Percentiles rank a stretch among this genome's conserved stretches.
These are phyloP conservation scores for Balearica regulorum DNA, from an alignment of 2,797 vertebrate genomes.

Conservation along the genomic window DNA sequence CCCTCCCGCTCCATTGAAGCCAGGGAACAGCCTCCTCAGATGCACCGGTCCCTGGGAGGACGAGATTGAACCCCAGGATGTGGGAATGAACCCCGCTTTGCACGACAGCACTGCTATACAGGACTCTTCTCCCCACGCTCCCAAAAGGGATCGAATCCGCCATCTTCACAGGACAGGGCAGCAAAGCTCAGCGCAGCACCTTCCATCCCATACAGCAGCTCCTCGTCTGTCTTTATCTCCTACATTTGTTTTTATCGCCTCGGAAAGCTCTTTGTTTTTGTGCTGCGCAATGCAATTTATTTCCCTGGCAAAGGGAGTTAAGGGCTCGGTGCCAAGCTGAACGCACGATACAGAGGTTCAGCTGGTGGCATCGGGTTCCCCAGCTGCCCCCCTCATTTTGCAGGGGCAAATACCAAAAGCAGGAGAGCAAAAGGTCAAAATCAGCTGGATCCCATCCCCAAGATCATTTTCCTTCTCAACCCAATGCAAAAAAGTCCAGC, in stretches of 20 bases:
- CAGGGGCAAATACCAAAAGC: neutral
- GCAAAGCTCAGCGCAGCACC: rapidly evolving
- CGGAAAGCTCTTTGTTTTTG: neutral
- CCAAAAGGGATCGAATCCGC: neutral
- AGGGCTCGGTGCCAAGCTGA: neutral
- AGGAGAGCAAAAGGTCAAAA: neutral
- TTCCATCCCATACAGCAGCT: neutral
- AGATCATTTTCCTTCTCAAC: neutral
- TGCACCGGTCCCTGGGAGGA: neutral
- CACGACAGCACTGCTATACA: neutral
- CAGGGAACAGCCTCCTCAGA: neutral
- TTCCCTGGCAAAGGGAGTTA: neutral
- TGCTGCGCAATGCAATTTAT: neutral
- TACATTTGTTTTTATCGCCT: neutral
- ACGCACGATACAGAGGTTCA: rapidly evolving
- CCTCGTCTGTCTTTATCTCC: neutral
- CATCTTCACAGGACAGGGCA: rapidly evolving
- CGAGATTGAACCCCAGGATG: rapidly evolving
- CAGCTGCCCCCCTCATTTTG: neutral
- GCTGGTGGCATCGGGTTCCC: neutral
- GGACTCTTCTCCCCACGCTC: no score
- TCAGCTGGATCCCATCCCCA: neutral
- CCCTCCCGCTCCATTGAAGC: neutral
- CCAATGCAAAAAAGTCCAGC: neutral
- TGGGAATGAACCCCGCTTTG: neutral